Base-by-base conservation (phyloP, 2,797 vertebrate genomes). In the Phalloptychus januarius region DNA sequence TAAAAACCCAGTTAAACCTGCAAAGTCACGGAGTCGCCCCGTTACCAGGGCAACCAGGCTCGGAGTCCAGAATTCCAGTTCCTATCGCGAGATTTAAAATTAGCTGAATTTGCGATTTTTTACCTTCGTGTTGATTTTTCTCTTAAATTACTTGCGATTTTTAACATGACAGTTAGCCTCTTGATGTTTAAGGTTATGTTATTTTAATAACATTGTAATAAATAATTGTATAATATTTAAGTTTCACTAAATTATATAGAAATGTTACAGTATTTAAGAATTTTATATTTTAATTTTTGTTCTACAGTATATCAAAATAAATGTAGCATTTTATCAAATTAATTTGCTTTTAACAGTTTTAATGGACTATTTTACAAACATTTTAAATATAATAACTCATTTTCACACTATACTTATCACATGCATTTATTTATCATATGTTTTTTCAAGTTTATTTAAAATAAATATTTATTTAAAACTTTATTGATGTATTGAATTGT, bases 1-100 rank as follows among this genome's bases (percentile, higher is more conserved):
- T 2, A 0, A 48, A 16, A 58, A 31, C 1, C 46, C 2, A 28
- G 33, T 0, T 25, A 40, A 72, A 16, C 5, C 7, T 23, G 20
- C 46, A 7, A 33, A 2, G 28, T 13, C 12, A 8, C 36, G 23
- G 7, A 52, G 4, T 15, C 0, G 7, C n/a, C 7, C 7, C 2
- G 92, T 90, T 82, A 48, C 90, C 0, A 82, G 20, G 79, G 88
- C 36, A 85, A 92, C 88, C n/a, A 56, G n/a, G 2, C 8, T 48
- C n/a, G 5, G 33, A 7, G 10, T 7, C 3, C 28, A 20, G 16
- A 7, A 7, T 65, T 33, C 15, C 7, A 2, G 6, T 2, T 16
- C 15, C n/a, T 72, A 77, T 87, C 89, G 87, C 89, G 87, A 88
- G 74, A 88, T 16, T 78, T 77, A 11, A 11, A 5, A 33, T 72